Base-by-base conservation (phyloP, 2,797 vertebrate genomes). In the Acanthis flammea region DNA sequence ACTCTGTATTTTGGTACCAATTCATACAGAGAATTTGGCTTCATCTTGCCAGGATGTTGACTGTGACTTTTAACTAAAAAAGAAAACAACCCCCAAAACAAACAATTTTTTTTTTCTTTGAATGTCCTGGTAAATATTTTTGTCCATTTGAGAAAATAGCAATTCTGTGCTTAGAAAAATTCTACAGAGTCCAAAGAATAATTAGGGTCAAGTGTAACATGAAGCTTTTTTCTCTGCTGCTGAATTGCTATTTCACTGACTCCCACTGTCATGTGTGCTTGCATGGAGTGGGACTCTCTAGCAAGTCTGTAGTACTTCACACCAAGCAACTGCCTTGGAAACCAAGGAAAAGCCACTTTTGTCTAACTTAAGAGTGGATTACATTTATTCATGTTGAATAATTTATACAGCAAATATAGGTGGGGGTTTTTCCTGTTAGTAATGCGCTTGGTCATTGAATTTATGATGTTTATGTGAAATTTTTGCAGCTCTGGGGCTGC, bases 261-360 rank as follows among this genome's bases (percentile, higher is more conserved):
- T 47, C 17, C 48, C 33, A 24, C 39, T 74, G 48, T 50, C 42
- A 19, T 18, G 23, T 55, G 48, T 93, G 28, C 39, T 58, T 65
- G 30, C 35, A 8, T 47, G 37, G 42, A 88, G 48, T 65, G 60
- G 83, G 63, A 63, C 61, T 79, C 50, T 66, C n/a, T 13, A 84
- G n/a, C 33, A 55, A 62, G 41, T 85, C 60, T 88, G 48, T 78
- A 90, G 54, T 68, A 35, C 76, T 66, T 79, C 63, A 66, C 66
- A 88, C 66, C 35, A 55, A 92, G 55, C 33, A 50, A 53, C 83
- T 80, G 67, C 71, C 75, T 88, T 92, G 84, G 90, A 95, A 93
- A 87, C 42, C 76, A 77, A 27, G 2, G 7, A 68, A 74, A 91
- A 86, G 39, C 45, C 65, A 68, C 41, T 94, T 94, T 65, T 86